Conservation (phyloP, 1,140 invertebrate genomes). For the Trinorchestia longiramus region DNA sequence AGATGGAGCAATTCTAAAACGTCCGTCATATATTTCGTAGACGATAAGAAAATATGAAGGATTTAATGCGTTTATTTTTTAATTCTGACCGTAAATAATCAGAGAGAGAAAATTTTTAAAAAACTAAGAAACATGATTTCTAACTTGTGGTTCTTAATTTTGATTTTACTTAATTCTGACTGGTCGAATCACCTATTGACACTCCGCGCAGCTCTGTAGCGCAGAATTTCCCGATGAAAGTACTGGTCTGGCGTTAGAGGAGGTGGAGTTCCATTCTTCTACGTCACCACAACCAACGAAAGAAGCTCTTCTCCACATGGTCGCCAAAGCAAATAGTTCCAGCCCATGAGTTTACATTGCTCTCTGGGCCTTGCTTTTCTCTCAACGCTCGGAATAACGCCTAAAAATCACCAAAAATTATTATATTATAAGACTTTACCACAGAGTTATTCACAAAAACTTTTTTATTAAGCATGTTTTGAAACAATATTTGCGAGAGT, state of each 20-base stretch:
- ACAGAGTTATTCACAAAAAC: neutral
- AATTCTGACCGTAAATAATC: neutral
- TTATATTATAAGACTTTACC: neutral
- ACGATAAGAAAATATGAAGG: neutral
- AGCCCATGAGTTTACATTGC: conserved; percentile 44
- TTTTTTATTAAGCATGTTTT: neutral
- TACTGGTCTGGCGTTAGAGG: neutral
- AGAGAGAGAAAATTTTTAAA: neutral
- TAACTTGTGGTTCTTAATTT: neutral
- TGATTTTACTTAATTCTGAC: neutral
- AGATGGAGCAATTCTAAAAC: neutral
- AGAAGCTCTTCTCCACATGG: conserved; percentile 46
- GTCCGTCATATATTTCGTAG: neutral
- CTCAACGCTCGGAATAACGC: neutral
- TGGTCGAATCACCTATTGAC: neutral
- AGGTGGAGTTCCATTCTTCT: neutral
- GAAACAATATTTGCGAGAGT: neutral
- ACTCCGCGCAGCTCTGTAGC: neutral
- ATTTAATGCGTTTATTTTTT: neutral
- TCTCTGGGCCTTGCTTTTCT: conserved; percentile 40
- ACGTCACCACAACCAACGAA: neutral
- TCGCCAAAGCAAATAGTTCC: conserved; percentile 52
- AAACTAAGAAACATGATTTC: neutral
- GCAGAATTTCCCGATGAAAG: conserved; percentile 8
- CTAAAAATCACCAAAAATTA: neutral